phyloP scores from a whole-genome alignment of 2,797 vertebrate genomes.

The Distichodus sexfasciatus region DNA sequence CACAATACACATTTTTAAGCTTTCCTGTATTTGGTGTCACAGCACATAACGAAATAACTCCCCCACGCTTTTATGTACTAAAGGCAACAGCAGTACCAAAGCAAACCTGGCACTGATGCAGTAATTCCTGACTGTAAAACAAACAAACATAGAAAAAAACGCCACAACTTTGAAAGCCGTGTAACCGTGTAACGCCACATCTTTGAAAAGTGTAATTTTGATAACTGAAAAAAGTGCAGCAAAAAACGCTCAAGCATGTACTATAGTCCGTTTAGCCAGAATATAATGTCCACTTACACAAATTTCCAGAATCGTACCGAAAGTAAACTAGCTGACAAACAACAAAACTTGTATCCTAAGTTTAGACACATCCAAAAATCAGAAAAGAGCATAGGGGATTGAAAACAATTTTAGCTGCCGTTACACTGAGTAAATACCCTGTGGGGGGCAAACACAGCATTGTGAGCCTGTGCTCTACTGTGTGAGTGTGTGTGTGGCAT shows the following conservation, averaged over 20 bases:
- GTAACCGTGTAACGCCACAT: too few relatives aligned
- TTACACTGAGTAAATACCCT: constrained; percentile 25
- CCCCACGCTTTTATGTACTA: neutral
- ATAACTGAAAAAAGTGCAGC: neutral
- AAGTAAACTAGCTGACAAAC: neutral
- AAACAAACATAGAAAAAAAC: neutral
- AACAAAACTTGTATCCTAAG: constrained; percentile 4
- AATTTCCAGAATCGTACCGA: constrained; percentile 5
- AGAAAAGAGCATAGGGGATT: neutral
- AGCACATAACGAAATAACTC: too few relatives aligned
- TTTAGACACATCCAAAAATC: constrained; percentile 8
- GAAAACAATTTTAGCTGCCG: constrained; percentile 35
- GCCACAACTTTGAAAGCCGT: too few relatives aligned
- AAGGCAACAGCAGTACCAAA: neutral
- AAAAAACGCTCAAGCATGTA: neutral
- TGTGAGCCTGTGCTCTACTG: neutral
- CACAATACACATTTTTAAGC: neutral
- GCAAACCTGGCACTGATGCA: neutral
- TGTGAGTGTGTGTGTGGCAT: constrained; percentile 1
- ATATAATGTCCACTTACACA: neutral
- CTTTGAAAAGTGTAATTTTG: neutral
- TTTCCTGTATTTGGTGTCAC: neutral
- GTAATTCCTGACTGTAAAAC: neutral
- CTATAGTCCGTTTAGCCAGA: too few relatives aligned
- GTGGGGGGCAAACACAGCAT: constrained; percentile 1